Evolutionary conservation across 2,797 vertebrate species (phyloP).

Genomic region (Amblyopsis hoosieri): DNA sequence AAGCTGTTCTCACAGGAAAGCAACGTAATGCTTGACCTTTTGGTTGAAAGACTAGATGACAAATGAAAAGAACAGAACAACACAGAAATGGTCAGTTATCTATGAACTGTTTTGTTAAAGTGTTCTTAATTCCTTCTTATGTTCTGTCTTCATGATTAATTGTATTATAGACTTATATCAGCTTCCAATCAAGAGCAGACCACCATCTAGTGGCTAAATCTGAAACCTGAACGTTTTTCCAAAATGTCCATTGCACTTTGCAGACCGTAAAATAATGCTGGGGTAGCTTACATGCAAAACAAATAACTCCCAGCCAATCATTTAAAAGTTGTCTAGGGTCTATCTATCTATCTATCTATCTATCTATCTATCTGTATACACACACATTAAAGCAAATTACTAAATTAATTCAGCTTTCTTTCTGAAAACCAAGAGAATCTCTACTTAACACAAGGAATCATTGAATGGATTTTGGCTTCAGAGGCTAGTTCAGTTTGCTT

Average conservation of each 20-base stretch:
- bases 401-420: constrained; percentile 53
- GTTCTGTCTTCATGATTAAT: not conserved
- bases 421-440: constrained; percentile 54
- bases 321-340: constrained; percentile 60
- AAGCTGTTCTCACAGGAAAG: no score
- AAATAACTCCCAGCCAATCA: constrained; percentile 69
- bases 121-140: not conserved
- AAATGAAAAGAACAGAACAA: not conserved
- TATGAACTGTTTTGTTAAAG: no score
- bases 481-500: constrained; percentile 55
- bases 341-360: no score
- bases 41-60: not conserved
- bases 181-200: constrained; percentile 41
- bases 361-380: constrained; percentile 2
- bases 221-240: constrained; percentile 22
- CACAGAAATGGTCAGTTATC: no score
- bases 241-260: constrained; percentile 19
- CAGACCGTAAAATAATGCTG: constrained; percentile 38
- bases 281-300: constrained; percentile 49
- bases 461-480: constrained; percentile 65
- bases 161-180: not conserved
- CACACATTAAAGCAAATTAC: constrained; percentile 71
- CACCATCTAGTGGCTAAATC: constrained; percentile 66
- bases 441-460: constrained; percentile 56
- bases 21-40: constrained; percentile 1